Base-by-base conservation (phyloP, 2,113 vertebrate species). In the Coreoperca whiteheadi region DNA sequence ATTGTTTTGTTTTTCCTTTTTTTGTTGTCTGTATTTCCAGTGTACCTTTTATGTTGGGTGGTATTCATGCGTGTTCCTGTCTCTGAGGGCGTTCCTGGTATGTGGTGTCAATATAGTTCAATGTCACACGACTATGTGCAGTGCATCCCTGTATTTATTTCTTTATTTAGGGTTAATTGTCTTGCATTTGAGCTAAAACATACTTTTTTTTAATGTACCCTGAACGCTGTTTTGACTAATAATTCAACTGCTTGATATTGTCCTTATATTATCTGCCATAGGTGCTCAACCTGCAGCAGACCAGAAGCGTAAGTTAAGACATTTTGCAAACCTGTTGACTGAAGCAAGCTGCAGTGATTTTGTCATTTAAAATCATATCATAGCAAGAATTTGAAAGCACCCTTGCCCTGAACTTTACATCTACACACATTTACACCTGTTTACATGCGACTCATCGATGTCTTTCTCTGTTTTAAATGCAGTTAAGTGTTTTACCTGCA, bases 401-500 rank as follows among this genome's bases (percentile, higher is more conserved):
- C 3, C 4, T 63, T 63, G 20, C 48, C 8, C 4, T 46, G 54
- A 41, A 72, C 57, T 30, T 41, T 20, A 39, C 9, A 28, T 70
- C 1, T 34, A n/a, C 6, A n/a, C 30, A 60, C 30, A 60, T 57
- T 46, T 37, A 34, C 12, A 18, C 53, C 53, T n/a, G 11, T 71
- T 48, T 25, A 54, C 11, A 20, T 68, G 14, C 30, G n/a, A 12
- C 25, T 41, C 12, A 54, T 61, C 1, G 28, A 6, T 18, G n/a
- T 79, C n/a, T 64, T 71, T 23, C 23, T 74, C 15, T 67, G 32
- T 34, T 54, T 63, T 48, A 1, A 64, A 25, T 1, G 0, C 32
- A 83, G 83, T 2, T 5, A 41, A 37, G 0, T 88, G 74, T 43
- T 84, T 51, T 12, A n/a, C n/a, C 25, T 90, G 88, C 80, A 11